These are phyloP conservation scores for Temnothorax unifasciatus DNA, from an alignment of 2,888 invertebrate species.

Conservation along the genomic window DNA sequence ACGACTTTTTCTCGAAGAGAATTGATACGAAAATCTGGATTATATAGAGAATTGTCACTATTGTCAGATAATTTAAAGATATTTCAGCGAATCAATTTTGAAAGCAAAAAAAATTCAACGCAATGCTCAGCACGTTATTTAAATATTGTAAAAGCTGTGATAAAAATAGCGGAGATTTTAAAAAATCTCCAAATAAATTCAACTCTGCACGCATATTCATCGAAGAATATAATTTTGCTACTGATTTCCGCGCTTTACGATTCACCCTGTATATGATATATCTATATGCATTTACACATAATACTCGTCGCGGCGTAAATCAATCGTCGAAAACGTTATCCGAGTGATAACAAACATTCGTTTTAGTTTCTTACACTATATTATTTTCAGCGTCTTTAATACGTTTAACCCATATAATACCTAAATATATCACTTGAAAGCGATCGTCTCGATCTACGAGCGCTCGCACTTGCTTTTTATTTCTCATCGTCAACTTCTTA, in stretches of 20 bases:
- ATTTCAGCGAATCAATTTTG: background rate
- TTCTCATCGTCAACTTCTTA: constrained; percentile 18
- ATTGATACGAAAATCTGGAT: background rate
- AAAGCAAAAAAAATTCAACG: background rate
- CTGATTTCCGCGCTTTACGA: constrained; percentile 31
- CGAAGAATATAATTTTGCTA: constrained; percentile 33
- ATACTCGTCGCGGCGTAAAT: constrained; percentile 77
- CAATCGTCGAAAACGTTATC: constrained; percentile 78
- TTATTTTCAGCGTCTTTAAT: constrained; percentile 35
- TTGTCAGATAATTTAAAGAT: background rate
- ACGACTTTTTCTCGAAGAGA: background rate
- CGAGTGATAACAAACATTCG: constrained; percentile 79
- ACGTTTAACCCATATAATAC: constrained; percentile 74
- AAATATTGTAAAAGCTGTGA: background rate
- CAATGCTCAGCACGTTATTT: background rate
- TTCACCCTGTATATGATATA: constrained; percentile 50
- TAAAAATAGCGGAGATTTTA: background rate
- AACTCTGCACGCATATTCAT: constrained; percentile 2
- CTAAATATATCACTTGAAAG: constrained; percentile 82
- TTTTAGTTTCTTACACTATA: constrained; percentile 72
- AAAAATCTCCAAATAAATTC: background rate
- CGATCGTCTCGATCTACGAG: constrained; percentile 82
- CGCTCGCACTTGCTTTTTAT: constrained; percentile 74
- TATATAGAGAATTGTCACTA: background rate
- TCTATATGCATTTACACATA: constrained; percentile 37